Evolutionary conservation across 2,113 vertebrate species (phyloP).

Genomic region (Peucedramus taeniatus): DNA sequence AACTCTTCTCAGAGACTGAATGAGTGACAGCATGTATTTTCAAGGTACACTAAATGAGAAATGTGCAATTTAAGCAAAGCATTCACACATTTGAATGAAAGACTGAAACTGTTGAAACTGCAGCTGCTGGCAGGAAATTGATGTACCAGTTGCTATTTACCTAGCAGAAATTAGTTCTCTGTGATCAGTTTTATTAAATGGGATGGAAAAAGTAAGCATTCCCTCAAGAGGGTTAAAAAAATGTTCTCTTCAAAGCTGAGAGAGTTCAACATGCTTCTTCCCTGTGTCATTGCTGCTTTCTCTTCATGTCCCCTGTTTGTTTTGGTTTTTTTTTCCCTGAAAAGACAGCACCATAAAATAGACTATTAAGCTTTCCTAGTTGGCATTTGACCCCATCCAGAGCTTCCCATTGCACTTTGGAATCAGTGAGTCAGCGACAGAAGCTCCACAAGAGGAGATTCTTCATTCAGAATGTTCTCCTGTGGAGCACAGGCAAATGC

Average conservation of each 20-base stretch:
- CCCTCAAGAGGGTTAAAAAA: not conserved
- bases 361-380: not conserved
- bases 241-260: not conserved
- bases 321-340: not conserved
- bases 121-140: constrained; percentile 65
- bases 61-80: constrained; percentile 61
- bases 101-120: constrained; percentile 52
- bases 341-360: not conserved
- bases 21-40: constrained; percentile 46
- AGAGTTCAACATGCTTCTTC: not conserved
- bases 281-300: not conserved
- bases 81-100: constrained; percentile 66
- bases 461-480: not conserved
- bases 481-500: not conserved
- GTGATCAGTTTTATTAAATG: constrained; percentile 41
- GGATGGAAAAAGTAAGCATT: not conserved
- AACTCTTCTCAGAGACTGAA: not conserved
- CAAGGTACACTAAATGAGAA: constrained; percentile 60
- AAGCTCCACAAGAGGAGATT: not conserved
- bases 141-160: constrained; percentile 69
- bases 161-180: constrained; percentile 67
- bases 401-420: not conserved
- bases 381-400: not conserved
- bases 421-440: not conserved
- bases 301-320: not conserved